A percentile compares a stretch with the other conserved stretches of the same genome.
Evolutionary conservation across 2,113 vertebrate species (phyloP).

Genomic region (Abramis brama): DNA sequence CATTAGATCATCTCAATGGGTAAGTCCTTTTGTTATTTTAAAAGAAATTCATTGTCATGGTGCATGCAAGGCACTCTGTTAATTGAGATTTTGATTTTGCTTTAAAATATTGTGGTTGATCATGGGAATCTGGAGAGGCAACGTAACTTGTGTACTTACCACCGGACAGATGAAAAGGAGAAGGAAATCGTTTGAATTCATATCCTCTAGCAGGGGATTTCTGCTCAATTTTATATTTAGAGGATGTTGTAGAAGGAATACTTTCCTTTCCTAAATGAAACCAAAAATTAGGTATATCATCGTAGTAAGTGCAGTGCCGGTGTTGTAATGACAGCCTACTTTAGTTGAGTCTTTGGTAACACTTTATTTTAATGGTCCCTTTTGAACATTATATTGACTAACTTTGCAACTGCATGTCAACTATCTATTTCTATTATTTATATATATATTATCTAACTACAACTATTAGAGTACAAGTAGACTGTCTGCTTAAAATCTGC

Average conservation of each 20-base stretch:
- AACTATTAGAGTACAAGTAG: too few relatives aligned
- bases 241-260: not conserved
- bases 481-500: too few relatives aligned
- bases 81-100: not conserved
- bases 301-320: not conserved
- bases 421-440: too few relatives aligned
- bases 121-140: not conserved
- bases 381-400: too few relatives aligned
- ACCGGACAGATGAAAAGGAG: not conserved
- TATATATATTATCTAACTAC: too few relatives aligned
- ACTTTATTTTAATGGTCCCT: too few relatives aligned
- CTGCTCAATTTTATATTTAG: conserved; percentile 1
- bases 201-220: conserved; percentile 27
- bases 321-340: not conserved
- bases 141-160: not conserved
- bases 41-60: not conserved
- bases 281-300: not conserved
- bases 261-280: conserved; percentile 30
- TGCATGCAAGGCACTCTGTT: not conserved
- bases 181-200: not conserved
- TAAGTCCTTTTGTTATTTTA: conserved; percentile 41
- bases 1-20: conserved; percentile 56
- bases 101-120: not conserved
- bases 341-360: not conserved
- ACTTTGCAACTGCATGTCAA: too few relatives aligned